Conservation (phyloP, 1,140 invertebrate species). For the Probaryconus sp. region DNA sequence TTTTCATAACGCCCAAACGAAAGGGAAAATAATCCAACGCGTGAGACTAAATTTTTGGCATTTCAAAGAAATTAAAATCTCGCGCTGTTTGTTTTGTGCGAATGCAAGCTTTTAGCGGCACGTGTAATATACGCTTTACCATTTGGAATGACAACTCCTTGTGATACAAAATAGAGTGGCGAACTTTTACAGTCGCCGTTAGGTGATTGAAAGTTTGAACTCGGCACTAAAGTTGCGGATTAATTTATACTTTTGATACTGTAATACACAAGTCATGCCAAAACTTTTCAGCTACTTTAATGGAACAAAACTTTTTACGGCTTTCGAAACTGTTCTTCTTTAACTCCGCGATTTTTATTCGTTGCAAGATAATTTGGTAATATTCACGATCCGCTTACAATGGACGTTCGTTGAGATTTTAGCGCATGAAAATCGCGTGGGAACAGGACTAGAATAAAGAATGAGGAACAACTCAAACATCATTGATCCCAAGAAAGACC, state of each 20-base stretch:
- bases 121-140: too few species aligned
- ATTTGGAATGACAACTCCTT: conserved; percentile 7
- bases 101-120: background rate
- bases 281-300: conserved; percentile 13
- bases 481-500: conserved; percentile 11
- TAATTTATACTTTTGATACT: conserved; percentile 22
- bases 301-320: conserved; percentile 22
- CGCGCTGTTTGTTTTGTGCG: background rate
- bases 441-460: background rate
- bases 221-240: conserved; percentile 10
- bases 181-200: conserved; percentile 14
- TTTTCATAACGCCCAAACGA: conserved; percentile 1
- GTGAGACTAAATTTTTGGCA: conserved; percentile 3
- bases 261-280: background rate
- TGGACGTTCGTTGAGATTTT: conserved; percentile 11
- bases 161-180: conserved; percentile 1
- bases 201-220: conserved; percentile 34
- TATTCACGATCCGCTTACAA: conserved; percentile 7
- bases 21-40: too few species aligned
- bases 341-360: conserved; percentile 1
- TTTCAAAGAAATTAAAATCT: conserved; percentile 3
- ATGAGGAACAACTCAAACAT: background rate
- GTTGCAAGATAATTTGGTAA: conserved; percentile 9
- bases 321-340: conserved; percentile 19
- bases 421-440: conserved; percentile 5